Base-by-base conservation (phyloP, 1,140 invertebrate genomes). In the Drosophila tristis region DNA sequence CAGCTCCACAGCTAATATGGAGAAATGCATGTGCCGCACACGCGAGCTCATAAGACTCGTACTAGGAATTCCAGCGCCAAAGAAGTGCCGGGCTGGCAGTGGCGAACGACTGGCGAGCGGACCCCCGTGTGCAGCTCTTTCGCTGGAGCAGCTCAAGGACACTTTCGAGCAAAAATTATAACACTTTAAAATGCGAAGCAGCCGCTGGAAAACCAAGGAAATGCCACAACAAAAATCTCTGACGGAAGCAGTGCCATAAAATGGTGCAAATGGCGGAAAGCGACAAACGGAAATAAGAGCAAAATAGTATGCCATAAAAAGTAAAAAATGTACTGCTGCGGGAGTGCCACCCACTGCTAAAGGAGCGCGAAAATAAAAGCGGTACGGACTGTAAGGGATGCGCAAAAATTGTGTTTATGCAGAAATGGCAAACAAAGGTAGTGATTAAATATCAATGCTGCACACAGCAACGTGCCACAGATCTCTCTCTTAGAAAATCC, bases 271-370 rank as follows among this genome's bases (percentile, higher is more conserved):
- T 70, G 74, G 62, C 39, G 63, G 42, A 61, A 77, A 74, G 80
- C 66, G 82, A 66, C 82, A 81, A 82, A 72, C 82, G 82, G 81
- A 86, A 86, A 87, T 87, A 74, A 68, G 62, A 68, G 51, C 74
- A 86, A 86, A 86, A 86, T 86, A 87, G 74, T 78, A 51, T 81
- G 78, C 62, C 85, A 86, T 86, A 86, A 87, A 16, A 1, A 16
- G 16, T 16, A 16, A 16, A 16, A 16, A 87, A 81, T 64, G 61
- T 68, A 66, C 26, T 61, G 60, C 55, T 54, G 31, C 20, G 23
- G 35, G 43, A 53, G 31, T 58, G 7, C 20, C 45, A 65, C 31
- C 47, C 39, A 23, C 51, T 39, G 16, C 51, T 39, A 23, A 15
- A 15, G 8, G 29, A n/a, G n/a, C 39, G 23, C 8, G 5, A 16